A percentile compares a stretch with the other conserved stretches of the same genome.
Evolutionary conservation across 2,888 invertebrate genomes (phyloP).

Genomic region (Cryptocheilus praepositus): DNA sequence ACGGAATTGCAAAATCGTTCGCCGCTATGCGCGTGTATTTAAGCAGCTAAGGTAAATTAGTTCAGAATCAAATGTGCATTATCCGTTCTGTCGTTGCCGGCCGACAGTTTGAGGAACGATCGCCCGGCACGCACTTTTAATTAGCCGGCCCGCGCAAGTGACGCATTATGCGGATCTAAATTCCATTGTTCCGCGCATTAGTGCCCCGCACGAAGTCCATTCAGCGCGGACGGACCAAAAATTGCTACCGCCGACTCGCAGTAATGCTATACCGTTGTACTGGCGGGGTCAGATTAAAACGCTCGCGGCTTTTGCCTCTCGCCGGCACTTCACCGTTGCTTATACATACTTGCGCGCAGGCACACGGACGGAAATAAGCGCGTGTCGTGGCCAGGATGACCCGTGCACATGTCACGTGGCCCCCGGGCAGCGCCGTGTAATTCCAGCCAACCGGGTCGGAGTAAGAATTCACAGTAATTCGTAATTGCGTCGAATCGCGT

Average conservation of each 20-base stretch:
- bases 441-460: background rate
- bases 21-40: too few species aligned
- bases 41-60: too few species aligned
- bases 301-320: constrained; percentile 52
- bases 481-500: too few species aligned
- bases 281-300: constrained; percentile 51
- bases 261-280: constrained; percentile 42
- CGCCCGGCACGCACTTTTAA: background rate
- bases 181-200: constrained; percentile 48
- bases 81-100: too few species aligned
- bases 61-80: too few species aligned
- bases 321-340: constrained; percentile 42
- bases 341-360: constrained; percentile 18
- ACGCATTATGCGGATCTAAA: constrained; percentile 37
- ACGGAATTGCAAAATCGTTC: too few species aligned
- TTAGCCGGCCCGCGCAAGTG: background rate
- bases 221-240: constrained; percentile 24
- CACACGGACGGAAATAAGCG: background rate
- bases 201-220: constrained; percentile 34
- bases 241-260: constrained; percentile 40
- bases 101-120: too few species aligned
- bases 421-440: constrained; percentile 19
- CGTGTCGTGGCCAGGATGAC: constrained; percentile 1
- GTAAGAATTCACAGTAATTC: too few species aligned
- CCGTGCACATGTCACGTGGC: constrained; percentile 24